Conservation (phyloP, 2,797 vertebrate species). For the Premnoplex brunnescens region DNA sequence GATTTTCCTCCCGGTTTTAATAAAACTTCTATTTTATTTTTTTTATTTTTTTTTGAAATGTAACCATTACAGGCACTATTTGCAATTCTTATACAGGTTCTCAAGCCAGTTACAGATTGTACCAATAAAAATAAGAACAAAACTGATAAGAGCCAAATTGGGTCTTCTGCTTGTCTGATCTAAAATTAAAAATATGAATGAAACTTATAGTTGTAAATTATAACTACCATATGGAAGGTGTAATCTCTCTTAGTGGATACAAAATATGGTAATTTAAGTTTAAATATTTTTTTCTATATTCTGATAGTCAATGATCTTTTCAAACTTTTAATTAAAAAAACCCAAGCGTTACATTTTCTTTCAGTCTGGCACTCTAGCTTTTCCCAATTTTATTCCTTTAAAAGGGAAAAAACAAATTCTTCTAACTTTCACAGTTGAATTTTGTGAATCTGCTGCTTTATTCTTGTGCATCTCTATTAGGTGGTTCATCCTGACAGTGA, state of each 20-base stretch:
- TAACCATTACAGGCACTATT: not conserved
- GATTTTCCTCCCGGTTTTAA: not conserved
- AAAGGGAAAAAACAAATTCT: not conserved
- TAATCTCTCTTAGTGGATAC: not conserved
- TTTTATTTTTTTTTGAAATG: not conserved
- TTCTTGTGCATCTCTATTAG: not conserved
- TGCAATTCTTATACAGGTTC: not conserved
- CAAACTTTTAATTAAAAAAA: not conserved
- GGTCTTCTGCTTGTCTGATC: not conserved
- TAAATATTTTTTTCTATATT: not conserved
- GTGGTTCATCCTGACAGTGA: constrained; percentile 26
- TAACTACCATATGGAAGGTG: not conserved
- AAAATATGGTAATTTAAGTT: not conserved
- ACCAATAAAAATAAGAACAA: not conserved
- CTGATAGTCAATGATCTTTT: not conserved
- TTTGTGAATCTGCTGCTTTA: not conserved
- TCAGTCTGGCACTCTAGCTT: not conserved
- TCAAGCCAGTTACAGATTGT: not conserved
- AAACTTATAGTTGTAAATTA: not conserved
- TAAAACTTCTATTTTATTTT: not conserved
- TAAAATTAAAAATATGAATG: not conserved
- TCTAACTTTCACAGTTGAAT: not conserved
- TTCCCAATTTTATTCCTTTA: constrained; percentile 2
- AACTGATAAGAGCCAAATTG: not conserved
- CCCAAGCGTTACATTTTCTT: not conserved